These are phyloP conservation scores for Neuroscelio doddi DNA, from an alignment of 2,888 invertebrate species.

Conservation along the genomic window DNA sequence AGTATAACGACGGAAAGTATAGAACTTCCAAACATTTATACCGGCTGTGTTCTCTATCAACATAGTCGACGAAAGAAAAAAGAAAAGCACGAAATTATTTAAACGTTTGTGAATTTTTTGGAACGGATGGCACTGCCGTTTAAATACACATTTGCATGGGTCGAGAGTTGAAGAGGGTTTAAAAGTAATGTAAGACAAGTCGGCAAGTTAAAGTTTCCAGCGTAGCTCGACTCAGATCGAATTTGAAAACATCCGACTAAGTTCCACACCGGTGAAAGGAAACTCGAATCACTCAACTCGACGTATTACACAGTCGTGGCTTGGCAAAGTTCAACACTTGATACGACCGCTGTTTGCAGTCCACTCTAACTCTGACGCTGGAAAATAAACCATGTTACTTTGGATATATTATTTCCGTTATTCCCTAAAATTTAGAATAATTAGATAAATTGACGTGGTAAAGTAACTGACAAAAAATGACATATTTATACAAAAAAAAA, in stretches of 20 bases:
- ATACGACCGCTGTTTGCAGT: constrained; percentile 17
- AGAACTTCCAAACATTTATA: background rate
- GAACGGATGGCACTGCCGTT: constrained; percentile 14
- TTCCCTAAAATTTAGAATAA: too few relatives aligned
- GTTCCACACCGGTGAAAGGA: background rate
- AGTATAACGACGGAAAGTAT: background rate
- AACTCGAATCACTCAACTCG: too few relatives aligned
- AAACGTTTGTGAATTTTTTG: background rate
- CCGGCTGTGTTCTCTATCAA: background rate
- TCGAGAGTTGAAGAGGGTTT: background rate
- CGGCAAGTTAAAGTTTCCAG: constrained; percentile 11
- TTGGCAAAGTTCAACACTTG: constrained; percentile 17
- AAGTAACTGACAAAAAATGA: too few relatives aligned
- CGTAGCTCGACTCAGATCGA: constrained; percentile 19
- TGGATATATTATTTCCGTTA: background rate
- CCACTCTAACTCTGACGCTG: constrained; percentile 13
- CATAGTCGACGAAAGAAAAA: constrained; percentile 1
- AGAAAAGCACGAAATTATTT: constrained; percentile 1
- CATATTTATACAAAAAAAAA: too few relatives aligned
- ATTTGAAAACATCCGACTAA: constrained; percentile 20
- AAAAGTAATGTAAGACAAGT: background rate
- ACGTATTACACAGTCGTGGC: constrained; percentile 12
- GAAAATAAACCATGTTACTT: constrained; percentile 1
- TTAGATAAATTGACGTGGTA: too few relatives aligned
- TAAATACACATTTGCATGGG: constrained; percentile 17